phyloP scores from a whole-genome alignment of 2,113 vertebrate species.

The Todiramphus saurophagus region DNA sequence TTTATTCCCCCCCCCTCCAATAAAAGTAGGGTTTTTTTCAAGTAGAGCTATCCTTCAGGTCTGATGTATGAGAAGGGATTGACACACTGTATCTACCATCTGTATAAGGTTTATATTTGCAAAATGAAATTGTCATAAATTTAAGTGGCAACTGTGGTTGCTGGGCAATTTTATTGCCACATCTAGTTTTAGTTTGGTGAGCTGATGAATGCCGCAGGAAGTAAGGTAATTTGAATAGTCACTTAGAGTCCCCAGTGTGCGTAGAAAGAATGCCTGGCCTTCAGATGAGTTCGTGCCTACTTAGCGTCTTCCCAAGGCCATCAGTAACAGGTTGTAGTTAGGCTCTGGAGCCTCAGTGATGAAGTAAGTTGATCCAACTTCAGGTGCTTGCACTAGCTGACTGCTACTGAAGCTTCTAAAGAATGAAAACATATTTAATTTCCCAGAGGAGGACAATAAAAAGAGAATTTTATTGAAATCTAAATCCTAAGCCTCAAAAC shows the following conservation, averaged over 20 bases:
- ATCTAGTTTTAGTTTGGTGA: background rate
- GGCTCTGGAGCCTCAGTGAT: background rate
- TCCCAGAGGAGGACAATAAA: background rate
- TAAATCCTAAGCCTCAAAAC: background rate
- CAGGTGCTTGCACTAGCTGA: background rate
- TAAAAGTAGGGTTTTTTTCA: no score
- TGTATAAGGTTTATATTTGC: background rate
- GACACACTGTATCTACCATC: background rate
- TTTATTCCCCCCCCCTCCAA: background rate
- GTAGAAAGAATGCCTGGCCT: background rate
- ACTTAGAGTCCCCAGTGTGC: background rate
- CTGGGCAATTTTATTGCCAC: background rate
- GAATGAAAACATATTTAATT: background rate
- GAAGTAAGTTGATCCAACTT: background rate
- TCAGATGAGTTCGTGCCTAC: background rate
- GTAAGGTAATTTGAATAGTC: background rate
- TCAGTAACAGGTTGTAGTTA: background rate
- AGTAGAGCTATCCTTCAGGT: background rate
- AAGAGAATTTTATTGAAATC: background rate
- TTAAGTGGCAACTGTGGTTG: background rate
- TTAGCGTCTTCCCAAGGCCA: background rate
- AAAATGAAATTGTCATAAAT: background rate
- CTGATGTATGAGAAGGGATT: background rate
- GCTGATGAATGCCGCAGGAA: background rate
- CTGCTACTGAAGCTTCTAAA: background rate